Percentiles rank a stretch among this genome's conserved stretches.
phyloP scores from a whole-genome alignment of 30 jellyfish, hydroid and myxozoan species.

The Chrysaora quinquecirrha region DNA sequence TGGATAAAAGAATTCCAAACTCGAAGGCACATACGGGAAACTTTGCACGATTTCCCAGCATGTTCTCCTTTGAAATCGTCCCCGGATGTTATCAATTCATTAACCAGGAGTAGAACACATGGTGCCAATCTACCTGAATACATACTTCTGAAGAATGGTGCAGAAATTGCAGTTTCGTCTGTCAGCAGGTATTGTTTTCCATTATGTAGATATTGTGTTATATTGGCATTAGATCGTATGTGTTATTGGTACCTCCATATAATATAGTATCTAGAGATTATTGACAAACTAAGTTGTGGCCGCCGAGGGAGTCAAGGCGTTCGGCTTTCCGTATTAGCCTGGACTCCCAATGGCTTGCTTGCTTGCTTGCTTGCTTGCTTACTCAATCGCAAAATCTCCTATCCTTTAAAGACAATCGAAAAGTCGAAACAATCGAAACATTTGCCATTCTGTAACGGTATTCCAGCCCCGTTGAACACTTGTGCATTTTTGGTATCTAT shows the following conservation, averaged over 20 bases:
- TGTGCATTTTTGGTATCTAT: background rate
- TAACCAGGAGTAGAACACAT: constrained; percentile 19
- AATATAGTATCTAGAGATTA: too few relatives aligned
- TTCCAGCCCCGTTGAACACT: too few relatives aligned
- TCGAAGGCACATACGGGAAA: constrained; percentile 54
- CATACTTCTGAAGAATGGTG: constrained; percentile 27
- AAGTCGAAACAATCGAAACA: too few relatives aligned
- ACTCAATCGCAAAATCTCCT: too few relatives aligned
- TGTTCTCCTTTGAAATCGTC: constrained; percentile 61
- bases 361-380: too few relatives aligned
- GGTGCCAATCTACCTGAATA: constrained; percentile 45
- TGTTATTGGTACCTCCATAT: too few relatives aligned
- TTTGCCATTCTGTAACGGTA: too few relatives aligned
- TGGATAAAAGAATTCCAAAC: constrained; percentile 56
- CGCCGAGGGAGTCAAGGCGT: too few relatives aligned
- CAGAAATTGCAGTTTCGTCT: constrained; percentile 34
- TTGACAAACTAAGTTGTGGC: too few relatives aligned
- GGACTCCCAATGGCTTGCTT: background rate
- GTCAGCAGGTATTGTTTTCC: constrained; percentile 22
- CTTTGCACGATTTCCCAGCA: constrained; percentile 72
- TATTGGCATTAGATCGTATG: too few relatives aligned
- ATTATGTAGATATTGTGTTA: too few relatives aligned
- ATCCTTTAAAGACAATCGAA: too few relatives aligned
- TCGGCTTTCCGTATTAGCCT: background rate
- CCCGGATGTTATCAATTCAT: constrained; percentile 34